Conservation (phyloP, 1,140 invertebrate genomes). For the Eulimnadia texana region DNA sequence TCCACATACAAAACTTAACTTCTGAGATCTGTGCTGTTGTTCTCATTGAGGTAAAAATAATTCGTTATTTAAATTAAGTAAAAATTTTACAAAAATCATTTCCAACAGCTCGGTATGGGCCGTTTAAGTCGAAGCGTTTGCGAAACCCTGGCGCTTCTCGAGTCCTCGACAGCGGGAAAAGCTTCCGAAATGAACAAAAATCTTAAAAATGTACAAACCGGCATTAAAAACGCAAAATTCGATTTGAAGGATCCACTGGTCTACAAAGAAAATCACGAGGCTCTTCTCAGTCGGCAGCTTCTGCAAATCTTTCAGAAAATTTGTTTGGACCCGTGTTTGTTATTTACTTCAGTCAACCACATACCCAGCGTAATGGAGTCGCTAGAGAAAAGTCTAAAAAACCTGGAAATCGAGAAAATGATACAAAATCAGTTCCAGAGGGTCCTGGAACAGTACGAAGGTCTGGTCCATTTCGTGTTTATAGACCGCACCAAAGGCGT, state of each 20-base stretch:
- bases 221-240: not conserved
- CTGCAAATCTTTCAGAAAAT: not conserved
- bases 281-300: not conserved
- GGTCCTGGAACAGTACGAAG: not conserved
- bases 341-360: not conserved
- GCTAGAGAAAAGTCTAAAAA: not conserved
- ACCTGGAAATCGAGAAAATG: not conserved
- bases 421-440: not conserved
- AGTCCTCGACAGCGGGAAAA: not conserved
- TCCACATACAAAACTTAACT: not conserved
- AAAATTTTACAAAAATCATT: too few relatives aligned
- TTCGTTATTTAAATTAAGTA: too few relatives aligned
- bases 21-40: not conserved
- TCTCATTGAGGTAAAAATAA: too few relatives aligned
- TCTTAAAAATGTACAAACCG: not conserved
- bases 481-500: not conserved
- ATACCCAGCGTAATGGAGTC: not conserved
- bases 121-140: not conserved
- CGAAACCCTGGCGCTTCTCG: not conserved
- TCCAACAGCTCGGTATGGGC: not conserved
- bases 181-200: not conserved
- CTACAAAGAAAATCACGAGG: not conserved
- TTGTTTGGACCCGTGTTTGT: not conserved
- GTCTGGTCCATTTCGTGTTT: constrained; percentile 6
- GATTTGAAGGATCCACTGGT: not conserved